Evolutionary conservation across 2,113 vertebrate genomes (phyloP).

Genomic region (Rostratula benghalensis): DNA sequence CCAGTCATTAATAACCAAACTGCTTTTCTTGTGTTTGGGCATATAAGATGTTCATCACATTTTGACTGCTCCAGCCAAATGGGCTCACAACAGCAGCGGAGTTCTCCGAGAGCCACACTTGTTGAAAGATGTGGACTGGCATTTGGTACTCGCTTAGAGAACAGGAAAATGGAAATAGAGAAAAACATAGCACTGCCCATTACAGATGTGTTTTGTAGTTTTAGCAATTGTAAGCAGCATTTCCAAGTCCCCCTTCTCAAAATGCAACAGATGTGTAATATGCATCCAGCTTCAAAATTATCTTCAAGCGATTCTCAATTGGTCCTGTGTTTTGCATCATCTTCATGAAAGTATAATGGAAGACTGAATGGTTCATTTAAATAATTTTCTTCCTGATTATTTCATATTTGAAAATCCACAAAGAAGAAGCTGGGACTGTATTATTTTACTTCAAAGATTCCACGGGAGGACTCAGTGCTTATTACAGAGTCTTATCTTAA

Average conservation of each 20-base stretch:
- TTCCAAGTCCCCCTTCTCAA: not conserved
- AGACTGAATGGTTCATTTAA: not conserved
- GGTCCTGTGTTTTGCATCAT: not conserved
- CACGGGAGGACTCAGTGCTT: not conserved
- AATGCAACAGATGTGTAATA: not conserved
- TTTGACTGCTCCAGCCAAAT: not conserved
- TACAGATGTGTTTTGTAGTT: not conserved
- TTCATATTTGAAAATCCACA: not conserved
- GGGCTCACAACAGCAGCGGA: not conserved
- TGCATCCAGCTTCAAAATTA: not conserved
- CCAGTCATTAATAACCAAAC: not conserved
- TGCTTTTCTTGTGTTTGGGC: not conserved
- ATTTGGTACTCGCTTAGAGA: not conserved
- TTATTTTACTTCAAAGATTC: conserved; percentile 16
- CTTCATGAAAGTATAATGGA: conserved; percentile 8
- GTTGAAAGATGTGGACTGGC: not conserved
- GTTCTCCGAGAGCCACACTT: not conserved
- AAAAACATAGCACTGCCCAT: accelerated
- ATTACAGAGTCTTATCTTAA: not conserved
- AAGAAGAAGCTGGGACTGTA: not conserved
- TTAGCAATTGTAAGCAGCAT: not conserved
- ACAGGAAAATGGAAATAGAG: accelerated
- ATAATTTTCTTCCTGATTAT: not conserved
- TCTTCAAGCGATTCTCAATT: not conserved
- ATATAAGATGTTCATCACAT: not conserved